Evolutionary conservation across 2,113 vertebrate genomes (phyloP), one percentile per base, ranked within the genome.

Genomic region (Rhombomys opimus): DNA sequence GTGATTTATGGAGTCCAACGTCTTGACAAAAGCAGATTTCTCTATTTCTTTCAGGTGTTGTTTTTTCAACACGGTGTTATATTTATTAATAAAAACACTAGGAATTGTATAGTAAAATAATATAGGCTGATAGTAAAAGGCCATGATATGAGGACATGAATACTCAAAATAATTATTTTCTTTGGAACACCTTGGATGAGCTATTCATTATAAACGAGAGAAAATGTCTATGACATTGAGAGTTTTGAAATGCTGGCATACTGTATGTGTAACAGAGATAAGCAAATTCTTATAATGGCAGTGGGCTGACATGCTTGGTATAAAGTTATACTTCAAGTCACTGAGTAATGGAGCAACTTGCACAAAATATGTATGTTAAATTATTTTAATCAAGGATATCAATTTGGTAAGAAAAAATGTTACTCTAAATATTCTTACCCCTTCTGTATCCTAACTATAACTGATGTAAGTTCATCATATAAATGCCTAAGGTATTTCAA

Each of bases 51-150:
- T 96, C 94, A 90, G 72, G 52, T 95, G 65, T 57, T 96, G 88
- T 1, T 76, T 92, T 92, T 77, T 80, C 35, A 93, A 91, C 54
- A 96, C 97, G 86, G 93, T 88, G 67, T 96, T 97, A 96, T 95
- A 96, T 97, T 98, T 96, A 82, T 14, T n/a, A 94, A 97, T 96
- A 96, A 97, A 96, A 97, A 85, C 85, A 93, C 95, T 46, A 46
- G 46, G 46, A 46, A 46, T 46, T 46, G 46, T 46, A 57, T 57
- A 57, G 14, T 57, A 57, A 57, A 57, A 57, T 88, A 57, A 57
- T 88, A 94, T 95, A 96, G 96, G 97, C 93, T 90, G 73, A 95
- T 80, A 93, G 41, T 93, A 76, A 75, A 98, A 97, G 90, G 27
- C 75, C 90, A 96, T 38, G 75, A 25, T 91, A 54, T 91, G 61